These are phyloP conservation scores for Ctenochaetus hawaiiensis DNA, from an alignment of 2,797 vertebrate species.

Conservation along the genomic window DNA sequence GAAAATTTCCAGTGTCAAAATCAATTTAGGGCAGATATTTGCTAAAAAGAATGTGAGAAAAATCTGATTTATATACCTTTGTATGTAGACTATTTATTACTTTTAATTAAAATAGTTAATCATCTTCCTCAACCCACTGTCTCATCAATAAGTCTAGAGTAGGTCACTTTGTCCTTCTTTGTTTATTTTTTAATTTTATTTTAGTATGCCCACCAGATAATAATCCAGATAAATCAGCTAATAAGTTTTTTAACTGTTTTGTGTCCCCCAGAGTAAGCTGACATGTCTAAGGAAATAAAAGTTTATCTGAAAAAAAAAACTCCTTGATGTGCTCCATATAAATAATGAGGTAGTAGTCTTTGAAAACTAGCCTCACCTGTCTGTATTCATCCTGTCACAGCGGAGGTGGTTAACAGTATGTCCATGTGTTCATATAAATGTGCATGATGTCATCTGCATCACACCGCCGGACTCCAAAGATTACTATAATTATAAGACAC, in stretches of 20 bases:
- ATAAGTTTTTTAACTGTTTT: not conserved
- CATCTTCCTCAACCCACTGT: not conserved
- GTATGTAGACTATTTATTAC: not conserved
- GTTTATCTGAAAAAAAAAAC: not conserved
- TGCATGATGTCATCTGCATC: not conserved
- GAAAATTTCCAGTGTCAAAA: not conserved
- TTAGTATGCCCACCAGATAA: not conserved
- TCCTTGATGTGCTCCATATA: not conserved
- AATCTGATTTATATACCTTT: not conserved
- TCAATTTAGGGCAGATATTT: fast-evolving
- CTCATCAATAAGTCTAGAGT: not conserved
- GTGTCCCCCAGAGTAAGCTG: not conserved
- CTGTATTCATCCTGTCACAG: not conserved
- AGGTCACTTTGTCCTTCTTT: not conserved
- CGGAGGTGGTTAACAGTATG: not conserved
- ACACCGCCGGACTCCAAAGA: not conserved
- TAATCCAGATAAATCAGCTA: not conserved
- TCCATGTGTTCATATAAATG: not conserved
- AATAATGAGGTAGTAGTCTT: not conserved
- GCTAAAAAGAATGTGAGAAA: too few species aligned
- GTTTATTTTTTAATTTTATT: slow-evolving; percentile 26
- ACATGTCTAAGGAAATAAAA: not conserved
- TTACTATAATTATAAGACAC: not conserved
- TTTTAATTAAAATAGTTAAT: not conserved
- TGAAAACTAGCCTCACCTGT: not conserved